Evolutionary conservation across 2,888 invertebrate genomes (phyloP).

Genomic region (Chymomyza amoena): DNA sequence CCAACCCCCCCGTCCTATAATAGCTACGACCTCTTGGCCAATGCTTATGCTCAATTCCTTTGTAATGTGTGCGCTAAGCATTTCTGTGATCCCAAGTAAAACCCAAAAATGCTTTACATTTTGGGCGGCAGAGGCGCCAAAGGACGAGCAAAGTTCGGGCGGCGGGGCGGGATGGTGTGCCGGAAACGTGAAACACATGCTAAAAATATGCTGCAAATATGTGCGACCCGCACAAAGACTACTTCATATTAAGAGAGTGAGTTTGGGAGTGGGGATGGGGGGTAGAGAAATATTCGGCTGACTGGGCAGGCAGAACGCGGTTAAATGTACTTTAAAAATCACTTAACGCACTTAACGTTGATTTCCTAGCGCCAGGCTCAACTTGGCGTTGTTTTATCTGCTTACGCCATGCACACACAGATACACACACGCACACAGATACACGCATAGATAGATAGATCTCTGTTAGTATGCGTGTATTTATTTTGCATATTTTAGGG

Average conservation of each 20-base stretch:
- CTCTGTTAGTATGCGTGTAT: constrained; percentile 20
- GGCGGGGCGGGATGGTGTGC: not conserved
- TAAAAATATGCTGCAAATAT: constrained; percentile 33
- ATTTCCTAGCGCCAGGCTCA: constrained; percentile 46
- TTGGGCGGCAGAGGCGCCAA: constrained; percentile 13
- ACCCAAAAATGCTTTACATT: constrained; percentile 44
- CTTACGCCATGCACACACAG: constrained; percentile 23
- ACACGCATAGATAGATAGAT: not conserved
- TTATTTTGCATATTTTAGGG: constrained; percentile 63
- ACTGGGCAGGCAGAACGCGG: constrained; percentile 29
- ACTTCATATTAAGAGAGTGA: not conserved
- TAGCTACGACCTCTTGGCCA: not conserved
- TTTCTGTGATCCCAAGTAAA: constrained; percentile 38
- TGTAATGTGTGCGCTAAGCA: constrained; percentile 15
- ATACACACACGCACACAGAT: not conserved
- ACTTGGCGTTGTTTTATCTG: constrained; percentile 52
- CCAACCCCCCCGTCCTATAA: constrained; percentile 6
- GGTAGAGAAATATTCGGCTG: constrained; percentile 18
- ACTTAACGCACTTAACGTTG: constrained; percentile 69
- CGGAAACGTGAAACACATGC: constrained; percentile 20
- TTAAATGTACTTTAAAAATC: constrained; percentile 71
- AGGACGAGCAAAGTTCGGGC: not conserved
- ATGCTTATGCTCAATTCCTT: not conserved
- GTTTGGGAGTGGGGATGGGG: not conserved
- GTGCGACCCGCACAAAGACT: not conserved